Evolutionary conservation across 2,113 vertebrate species (phyloP), one percentile per base, ranked within the genome.

Genomic region (Vidua macroura): DNA sequence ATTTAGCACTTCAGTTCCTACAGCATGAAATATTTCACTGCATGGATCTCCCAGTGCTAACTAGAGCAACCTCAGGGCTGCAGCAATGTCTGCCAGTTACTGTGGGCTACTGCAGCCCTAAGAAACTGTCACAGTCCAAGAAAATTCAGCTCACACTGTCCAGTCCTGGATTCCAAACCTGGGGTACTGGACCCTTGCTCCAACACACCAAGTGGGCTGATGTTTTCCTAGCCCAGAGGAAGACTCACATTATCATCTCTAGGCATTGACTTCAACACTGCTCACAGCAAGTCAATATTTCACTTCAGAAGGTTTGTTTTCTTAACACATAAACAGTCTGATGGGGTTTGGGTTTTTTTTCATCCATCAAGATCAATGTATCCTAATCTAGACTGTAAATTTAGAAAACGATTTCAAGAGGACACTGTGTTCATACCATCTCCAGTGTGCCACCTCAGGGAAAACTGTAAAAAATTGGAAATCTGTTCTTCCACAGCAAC

Each of bases 1-100:
- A 92, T 90, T 90, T 84, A 91, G 89, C 93, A 85, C 91, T 92
- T 79, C 74, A 79, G 76, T 70, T 95, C 92, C 74, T 83, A 73
- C 53, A 80, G 82, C 76, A 88, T 39, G 48, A 86, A 92, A 68
- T 72, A 81, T 41, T 83, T 85, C 76, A 58, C 81, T 84, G 64
- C 48, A 52, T 15, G 53, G 31, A 76, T 83, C 43, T 88, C 76
- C 48, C 62, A 41, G 48, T 14, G 48, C 79, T 92, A 93, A 81
- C 60, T 22, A 91, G 67, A 82, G 80, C 66, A 89, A 88, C 43
- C 48, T 30, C 35, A 83, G 46, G 60, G 67, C 83, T 73, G 62
- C 74, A 79, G 63, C 74, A 85, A 15, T 15, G 35, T n/a, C 83
- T 83, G 59, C 59, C 49, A 51, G 49, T 28, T 85, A 39, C 15